Base-by-base conservation (phyloP, 2,797 vertebrate species). In the Acrossocheilus wenchowensis region DNA sequence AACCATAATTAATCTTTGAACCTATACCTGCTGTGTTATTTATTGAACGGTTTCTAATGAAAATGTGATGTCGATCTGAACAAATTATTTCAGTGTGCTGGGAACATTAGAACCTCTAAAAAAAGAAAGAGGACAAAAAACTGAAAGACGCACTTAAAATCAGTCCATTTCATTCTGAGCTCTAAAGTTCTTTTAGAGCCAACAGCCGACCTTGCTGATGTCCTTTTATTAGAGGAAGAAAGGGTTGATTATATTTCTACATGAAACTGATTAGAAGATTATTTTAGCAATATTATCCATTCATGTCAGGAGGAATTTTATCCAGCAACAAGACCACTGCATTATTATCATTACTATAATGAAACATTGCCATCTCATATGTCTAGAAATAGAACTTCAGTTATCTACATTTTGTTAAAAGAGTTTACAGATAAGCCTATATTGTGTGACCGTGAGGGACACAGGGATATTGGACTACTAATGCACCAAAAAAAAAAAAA, bases 231-330 rank as follows among this genome's bases (percentile, higher is more conserved):
- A 52, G 30, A 68, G 19, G 45, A 50, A 69, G 45, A 81, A 69
- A 36, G 4, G 64, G 64, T 71, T 82, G 80, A n/a, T 82, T 82
- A 21, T 54, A 50, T 54, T 82, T 69, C 48, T 54, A 71, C 48
- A 73, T 43, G 81, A 83, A 73, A 73, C 52, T 9, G 10, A 84
- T 77, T 66, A 66, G 8, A 84, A 30, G 41, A 77, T 77, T 26
- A 15, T 50, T 73, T 75, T 50, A 68, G 72, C 26, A 6, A 26
- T 36, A 50, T 50, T 39, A 39, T 75, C 15, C 21, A 75, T 50
- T 34, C 21, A 39, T 30, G 50, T 43, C 7, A 73, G 15, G 36
- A 72, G 52, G 34, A 72, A 43, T 50, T 57, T 72, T 15, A 75
- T 64, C 12, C 34, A 21, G 23, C 39, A 26, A 43, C 15, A 2